Evolutionary conservation across 2,797 vertebrate genomes (phyloP).

Genomic region (Avahi laniger): DNA sequence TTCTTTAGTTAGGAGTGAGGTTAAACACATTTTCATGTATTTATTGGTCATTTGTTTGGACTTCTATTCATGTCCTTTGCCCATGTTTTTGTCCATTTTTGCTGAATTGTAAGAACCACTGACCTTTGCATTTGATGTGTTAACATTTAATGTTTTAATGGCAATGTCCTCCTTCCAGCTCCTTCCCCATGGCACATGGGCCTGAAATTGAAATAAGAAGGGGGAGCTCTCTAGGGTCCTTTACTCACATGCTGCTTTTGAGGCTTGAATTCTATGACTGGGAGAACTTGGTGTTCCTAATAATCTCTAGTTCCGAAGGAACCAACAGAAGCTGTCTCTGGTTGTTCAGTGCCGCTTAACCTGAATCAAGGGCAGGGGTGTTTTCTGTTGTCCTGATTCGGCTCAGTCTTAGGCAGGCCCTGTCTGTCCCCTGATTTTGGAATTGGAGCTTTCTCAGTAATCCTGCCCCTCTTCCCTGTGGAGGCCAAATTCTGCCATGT

Average conservation of each 20-base stretch:
- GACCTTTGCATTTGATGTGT: neutral
- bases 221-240: neutral
- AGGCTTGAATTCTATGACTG: neutral
- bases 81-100: neutral
- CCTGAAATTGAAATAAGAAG: neutral
- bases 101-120: neutral
- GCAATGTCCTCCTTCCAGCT: neutral
- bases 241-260: neutral
- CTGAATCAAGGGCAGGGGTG: neutral
- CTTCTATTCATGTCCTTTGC: neutral
- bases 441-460: neutral
- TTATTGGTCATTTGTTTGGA: neutral
- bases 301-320: neutral
- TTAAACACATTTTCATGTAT: neutral
- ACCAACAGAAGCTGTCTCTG: neutral
- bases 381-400: neutral
- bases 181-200: neutral
- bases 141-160: neutral
- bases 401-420: neutral
- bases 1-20: neutral
- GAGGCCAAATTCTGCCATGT: neutral
- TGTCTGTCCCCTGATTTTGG: neutral
- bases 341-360: too few relatives aligned
- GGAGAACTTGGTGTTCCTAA: neutral
- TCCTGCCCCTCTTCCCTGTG: neutral